Evolutionary conservation across 2,113 vertebrate species (phyloP), one percentile per base, ranked within the genome.

Genomic region (Caranx ignobilis): DNA sequence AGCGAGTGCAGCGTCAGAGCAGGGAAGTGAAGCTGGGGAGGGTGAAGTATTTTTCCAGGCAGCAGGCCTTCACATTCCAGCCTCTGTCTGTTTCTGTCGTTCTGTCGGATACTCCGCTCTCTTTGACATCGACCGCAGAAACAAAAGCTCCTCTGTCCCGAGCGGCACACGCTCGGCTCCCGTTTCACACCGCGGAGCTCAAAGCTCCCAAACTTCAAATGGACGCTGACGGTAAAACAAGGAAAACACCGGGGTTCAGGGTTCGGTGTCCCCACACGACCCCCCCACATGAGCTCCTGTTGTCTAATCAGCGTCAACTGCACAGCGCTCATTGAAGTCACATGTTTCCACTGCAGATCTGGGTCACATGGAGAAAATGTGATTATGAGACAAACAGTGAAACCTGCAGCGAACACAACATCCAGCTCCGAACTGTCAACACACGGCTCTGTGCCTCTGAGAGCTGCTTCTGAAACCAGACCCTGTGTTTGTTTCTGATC

Each of bases 11-110:
- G 68, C 71, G 76, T 78, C 56, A 26, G 76, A 62, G 11, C 6
- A 39, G 66, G 48, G 71, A 54, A 79, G 54, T 16, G 45, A 62
- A 52, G 26, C 18, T 56, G 60, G 15, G 15, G 61, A 71, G 77
- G 62, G 71, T 50, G 0, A 5, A 88, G 78, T 75, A 31, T 78
- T 87, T 86, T 88, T 90, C 87, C 90, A 84, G 86, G 66, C 71
- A 4, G 64, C 31, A 2, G 79, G 63, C 77, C 77, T 80, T 69
- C 70, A 74, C 81, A 89, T 87, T 90, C 87, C 85, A 74, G 9
- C 70, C 45, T 12, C 74, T 72, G 76, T 75, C 86, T 79, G 81
- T 66, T 81, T 64, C 73, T 71, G 80, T 81, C 77, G 10, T 76
- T 75, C 56, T 4, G 59, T 61, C 71, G 3, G 72, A 61, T 19